Conservation (phyloP, 92 coral and sea anemone genomes). For the Paragorgia papillata region DNA sequence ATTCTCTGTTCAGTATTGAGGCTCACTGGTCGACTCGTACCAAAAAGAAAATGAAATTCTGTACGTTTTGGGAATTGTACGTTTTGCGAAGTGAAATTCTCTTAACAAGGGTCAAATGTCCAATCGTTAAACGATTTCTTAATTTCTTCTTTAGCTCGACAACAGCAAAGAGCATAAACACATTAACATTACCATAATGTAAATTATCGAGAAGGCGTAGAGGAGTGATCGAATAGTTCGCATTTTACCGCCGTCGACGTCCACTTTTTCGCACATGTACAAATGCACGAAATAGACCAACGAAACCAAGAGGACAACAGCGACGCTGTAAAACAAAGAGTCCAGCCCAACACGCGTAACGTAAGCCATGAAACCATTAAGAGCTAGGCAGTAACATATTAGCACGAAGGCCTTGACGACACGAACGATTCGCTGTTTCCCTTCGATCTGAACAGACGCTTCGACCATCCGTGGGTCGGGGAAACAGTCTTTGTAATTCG, state of each 20-base stretch:
- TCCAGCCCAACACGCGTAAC: slow-evolving; percentile 18
- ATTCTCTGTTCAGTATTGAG: no score
- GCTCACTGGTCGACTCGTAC: no score
- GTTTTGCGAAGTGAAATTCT: no score
- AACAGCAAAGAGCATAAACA: slow-evolving; percentile 4
- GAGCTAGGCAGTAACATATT: slow-evolving; percentile 30
- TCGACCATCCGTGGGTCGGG: slow-evolving; percentile 6
- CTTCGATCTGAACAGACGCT: background rate
- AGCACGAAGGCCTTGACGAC: slow-evolving; percentile 33
- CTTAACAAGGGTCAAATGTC: background rate
- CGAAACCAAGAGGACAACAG: background rate
- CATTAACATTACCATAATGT: slow-evolving; percentile 31
- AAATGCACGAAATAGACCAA: slow-evolving; percentile 20
- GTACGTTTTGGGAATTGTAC: no score
- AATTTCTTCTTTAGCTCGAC: background rate
- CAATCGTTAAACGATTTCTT: background rate
- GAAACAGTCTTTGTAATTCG: slow-evolving; percentile 14
- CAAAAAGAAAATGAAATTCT: no score
- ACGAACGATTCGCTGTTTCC: slow-evolving; percentile 12
- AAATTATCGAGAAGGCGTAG: slow-evolving; percentile 22
- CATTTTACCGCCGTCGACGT: slow-evolving; percentile 15
- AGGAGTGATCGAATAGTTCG: slow-evolving; percentile 29
- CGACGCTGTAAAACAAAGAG: slow-evolving; percentile 12
- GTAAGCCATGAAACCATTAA: slow-evolving; percentile 40
- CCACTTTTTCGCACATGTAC: slow-evolving; percentile 24